A percentile compares a stretch with the other conserved stretches of the same genome.
These are phyloP conservation scores for Drosophila biarmipes DNA, from an alignment of 1,140 invertebrate genomes.

Conservation along the genomic window DNA sequence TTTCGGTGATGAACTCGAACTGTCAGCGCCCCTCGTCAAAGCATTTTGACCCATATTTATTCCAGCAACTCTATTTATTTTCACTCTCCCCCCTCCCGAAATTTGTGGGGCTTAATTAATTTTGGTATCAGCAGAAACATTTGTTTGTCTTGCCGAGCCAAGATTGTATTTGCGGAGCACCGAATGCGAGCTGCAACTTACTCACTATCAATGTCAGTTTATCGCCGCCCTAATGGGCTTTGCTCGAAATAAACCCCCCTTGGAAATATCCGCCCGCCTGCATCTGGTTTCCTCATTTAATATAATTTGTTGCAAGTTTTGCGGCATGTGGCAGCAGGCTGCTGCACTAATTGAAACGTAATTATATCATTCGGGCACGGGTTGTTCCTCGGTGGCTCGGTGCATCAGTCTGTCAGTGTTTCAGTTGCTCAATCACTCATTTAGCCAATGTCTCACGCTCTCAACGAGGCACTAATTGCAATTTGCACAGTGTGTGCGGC, in stretches of 20 bases:
- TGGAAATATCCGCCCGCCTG: conserved; percentile 30
- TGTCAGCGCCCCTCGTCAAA: conserved; percentile 14
- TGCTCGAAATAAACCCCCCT: neutral
- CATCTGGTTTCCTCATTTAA: conserved; percentile 49
- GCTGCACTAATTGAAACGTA: conserved; percentile 66
- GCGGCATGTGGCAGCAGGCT: conserved; percentile 41
- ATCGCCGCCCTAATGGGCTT: conserved; percentile 32
- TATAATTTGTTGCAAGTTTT: conserved; percentile 57
- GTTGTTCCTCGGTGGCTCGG: neutral
- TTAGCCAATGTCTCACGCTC: conserved; percentile 19
- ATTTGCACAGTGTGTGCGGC: conserved; percentile 47
- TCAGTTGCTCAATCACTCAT: conserved; percentile 13
- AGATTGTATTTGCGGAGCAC: conserved; percentile 14
- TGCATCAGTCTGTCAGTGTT: conserved; percentile 8
- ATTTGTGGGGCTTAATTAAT: conserved; percentile 29
- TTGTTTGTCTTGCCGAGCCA: conserved; percentile 13
- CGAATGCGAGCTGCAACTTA: neutral
- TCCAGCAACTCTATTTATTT: conserved; percentile 10
- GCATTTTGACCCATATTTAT: conserved; percentile 34
- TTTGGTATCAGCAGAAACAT: conserved; percentile 36
- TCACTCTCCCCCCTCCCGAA: neutral
- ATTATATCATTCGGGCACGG: conserved; percentile 64
- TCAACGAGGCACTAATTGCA: conserved; percentile 42
- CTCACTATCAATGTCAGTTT: conserved; percentile 37
- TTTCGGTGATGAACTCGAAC: conserved; percentile 37